Evolutionary conservation across 2,888 invertebrate species (phyloP).

Genomic region (Pardosa pseudoannulata): DNA sequence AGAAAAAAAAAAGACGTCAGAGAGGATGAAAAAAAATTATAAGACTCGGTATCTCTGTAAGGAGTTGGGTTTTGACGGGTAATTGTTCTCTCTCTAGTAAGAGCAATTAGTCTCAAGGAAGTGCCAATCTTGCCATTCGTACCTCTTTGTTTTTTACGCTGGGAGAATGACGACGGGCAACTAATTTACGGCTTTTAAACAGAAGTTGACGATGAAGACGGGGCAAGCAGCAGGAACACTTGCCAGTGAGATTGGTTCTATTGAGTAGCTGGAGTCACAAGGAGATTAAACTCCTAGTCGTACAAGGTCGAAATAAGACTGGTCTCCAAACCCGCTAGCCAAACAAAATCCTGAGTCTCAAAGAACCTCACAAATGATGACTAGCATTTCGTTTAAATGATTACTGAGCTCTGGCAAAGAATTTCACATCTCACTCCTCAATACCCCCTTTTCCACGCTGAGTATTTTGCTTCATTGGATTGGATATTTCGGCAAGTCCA

Average conservation of each 20-base stretch:
- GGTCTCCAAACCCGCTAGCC: too few species aligned
- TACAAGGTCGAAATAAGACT: too few species aligned
- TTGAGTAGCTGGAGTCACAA: background rate
- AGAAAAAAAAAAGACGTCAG: too few species aligned
- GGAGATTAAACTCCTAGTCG: background rate
- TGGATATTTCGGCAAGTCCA: too few species aligned
- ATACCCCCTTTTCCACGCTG: too few species aligned
- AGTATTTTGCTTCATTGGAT: too few species aligned
- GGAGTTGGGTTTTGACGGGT: slow-evolving; percentile 4
- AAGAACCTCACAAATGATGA: too few species aligned
- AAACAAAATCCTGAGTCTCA: too few species aligned
- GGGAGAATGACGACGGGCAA: background rate
- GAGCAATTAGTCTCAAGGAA: slow-evolving; percentile 25
- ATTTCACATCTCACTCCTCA: too few species aligned
- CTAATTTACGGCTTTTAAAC: slow-evolving; percentile 25
- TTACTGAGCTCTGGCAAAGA: too few species aligned
- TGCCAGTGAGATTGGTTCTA: background rate
- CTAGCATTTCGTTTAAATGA: too few species aligned
- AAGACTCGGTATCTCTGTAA: background rate
- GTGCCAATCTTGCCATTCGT: slow-evolving; percentile 21
- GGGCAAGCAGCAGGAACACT: background rate
- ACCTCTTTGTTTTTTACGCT: slow-evolving; percentile 4
- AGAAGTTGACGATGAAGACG: background rate
- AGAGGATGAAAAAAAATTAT: background rate
- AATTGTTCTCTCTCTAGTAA: slow-evolving; percentile 17